These are phyloP conservation scores for Spondyliosoma cantharus DNA, from an alignment of 2,797 vertebrate genomes.

Conservation along the genomic window DNA sequence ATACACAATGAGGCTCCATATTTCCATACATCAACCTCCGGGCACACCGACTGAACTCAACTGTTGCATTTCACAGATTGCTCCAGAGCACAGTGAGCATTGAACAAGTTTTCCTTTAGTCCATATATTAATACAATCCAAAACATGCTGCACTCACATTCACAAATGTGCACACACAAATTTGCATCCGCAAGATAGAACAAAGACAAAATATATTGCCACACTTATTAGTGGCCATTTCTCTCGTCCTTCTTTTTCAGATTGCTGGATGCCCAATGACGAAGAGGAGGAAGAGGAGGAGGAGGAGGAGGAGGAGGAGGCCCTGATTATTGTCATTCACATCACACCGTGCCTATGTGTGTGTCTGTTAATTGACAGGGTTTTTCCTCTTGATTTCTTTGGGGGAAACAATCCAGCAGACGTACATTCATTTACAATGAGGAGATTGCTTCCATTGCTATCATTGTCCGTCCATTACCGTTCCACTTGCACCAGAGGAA, in stretches of 20 bases:
- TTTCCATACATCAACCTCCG: constrained; percentile 55
- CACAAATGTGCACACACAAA: constrained; percentile 34
- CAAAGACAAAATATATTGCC: constrained; percentile 33
- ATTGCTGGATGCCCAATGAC: constrained; percentile 57
- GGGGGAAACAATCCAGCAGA: constrained; percentile 79
- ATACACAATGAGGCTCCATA: constrained; percentile 29
- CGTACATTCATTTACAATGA: constrained; percentile 79
- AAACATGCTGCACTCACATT: constrained; percentile 9
- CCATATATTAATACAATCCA: constrained; percentile 42
- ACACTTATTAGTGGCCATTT: constrained; percentile 48
- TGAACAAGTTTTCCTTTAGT: constrained; percentile 17
- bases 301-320: constrained; percentile 38
- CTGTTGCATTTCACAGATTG: constrained; percentile 31
- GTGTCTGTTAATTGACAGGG: constrained; percentile 74
- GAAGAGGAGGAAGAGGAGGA: constrained; percentile 22
- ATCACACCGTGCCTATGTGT: constrained; percentile 67
- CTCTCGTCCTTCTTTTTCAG: constrained; percentile 47
- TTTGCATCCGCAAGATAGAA: constrained; percentile 26
- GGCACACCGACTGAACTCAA: constrained; percentile 29
- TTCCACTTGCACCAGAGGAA: constrained; percentile 47
- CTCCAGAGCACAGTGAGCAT: constrained; percentile 12
- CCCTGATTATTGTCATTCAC: constrained; percentile 77
- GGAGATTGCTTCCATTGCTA: constrained; percentile 75
- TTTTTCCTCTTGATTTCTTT: constrained; percentile 79
- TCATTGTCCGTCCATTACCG: constrained; percentile 74